Evolutionary conservation across 2,797 vertebrate genomes (phyloP), one percentile per base, ranked within the genome.

Genomic region (Urosaurus nigricauda): DNA sequence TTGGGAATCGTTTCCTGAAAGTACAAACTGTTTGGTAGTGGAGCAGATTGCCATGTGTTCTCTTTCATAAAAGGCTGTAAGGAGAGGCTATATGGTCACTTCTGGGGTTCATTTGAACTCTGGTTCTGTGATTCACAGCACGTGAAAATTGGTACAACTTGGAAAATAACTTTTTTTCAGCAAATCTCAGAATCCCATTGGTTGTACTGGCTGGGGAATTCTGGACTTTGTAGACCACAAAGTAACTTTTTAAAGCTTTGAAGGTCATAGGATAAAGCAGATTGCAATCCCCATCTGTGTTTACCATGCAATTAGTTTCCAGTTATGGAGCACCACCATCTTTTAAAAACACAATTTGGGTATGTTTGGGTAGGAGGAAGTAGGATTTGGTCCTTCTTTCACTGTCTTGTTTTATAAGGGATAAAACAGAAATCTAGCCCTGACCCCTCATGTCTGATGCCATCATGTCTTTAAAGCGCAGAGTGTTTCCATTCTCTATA

Each of bases 401-500:
- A n/a, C 70, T 60, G 13, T 58, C 58, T 37, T 5, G 32, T 35
- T 83, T 60, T 71, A 8, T 70, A 73, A 32, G 29, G 21, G 80
- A 60, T 32, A 80, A 43, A 32, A 40, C 83, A 79, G n/a, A 16
- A 81, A 60, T 53, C 68, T 53, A n/a, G 19, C 43, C 74, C 78
- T 58, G 68, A 58, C 17, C 58, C 56, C 17, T 60, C 29, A 16
- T 43, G 4, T 81, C 77, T 65, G 32, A 29, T 74, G 78, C 56
- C 68, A 89, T 85, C 43, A 80, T 43, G 78, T 81, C 71, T 65
- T 71, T 56, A 43, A 17, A 47, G 35, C 35, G 47, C 35, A 56
- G 65, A 58, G 51, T 65, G 43, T 68, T 84, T 88, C 74, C 47
- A 83, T 60, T 32, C 60, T 68, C 43, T 53, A 19, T 47, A 74